A percentile compares a stretch with the other conserved stretches of the same genome.
These are phyloP conservation scores for Lampropteryx suffumata DNA, from an alignment of 2,888 invertebrate genomes.

Conservation along the genomic window DNA sequence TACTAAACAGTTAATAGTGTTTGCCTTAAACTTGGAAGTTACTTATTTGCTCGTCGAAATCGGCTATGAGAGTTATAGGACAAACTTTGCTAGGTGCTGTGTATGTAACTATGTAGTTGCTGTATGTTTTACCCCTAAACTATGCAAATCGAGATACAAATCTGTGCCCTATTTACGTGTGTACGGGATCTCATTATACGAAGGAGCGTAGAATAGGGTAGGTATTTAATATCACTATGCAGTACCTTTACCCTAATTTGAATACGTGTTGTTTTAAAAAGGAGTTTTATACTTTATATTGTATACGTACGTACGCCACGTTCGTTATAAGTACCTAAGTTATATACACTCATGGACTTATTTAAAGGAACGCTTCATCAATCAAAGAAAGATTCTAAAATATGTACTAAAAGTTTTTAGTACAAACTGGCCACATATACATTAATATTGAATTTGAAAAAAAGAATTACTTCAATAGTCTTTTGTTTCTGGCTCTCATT, in stretches of 20 bases:
- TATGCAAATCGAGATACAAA: conserved; percentile 67
- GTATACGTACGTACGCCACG: too few relatives aligned
- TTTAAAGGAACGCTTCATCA: too few relatives aligned
- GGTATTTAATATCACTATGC: conserved; percentile 5
- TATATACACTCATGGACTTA: too few relatives aligned
- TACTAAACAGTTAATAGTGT: conserved; percentile 75
- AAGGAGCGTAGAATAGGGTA: conserved; percentile 6
- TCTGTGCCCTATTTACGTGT: conserved; percentile 48
- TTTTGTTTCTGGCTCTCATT: too few relatives aligned
- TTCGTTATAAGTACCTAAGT: too few relatives aligned
- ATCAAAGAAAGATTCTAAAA: too few relatives aligned
- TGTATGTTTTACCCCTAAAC: conserved; percentile 42
- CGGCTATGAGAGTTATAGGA: conserved; percentile 60
- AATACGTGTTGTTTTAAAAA: too few relatives aligned
- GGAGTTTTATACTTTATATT: too few relatives aligned
- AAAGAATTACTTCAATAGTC: too few relatives aligned
- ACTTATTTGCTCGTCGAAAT: conserved; percentile 68
- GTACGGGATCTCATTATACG: conserved; percentile 31
- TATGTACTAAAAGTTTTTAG: too few relatives aligned
- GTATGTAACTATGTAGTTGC: conserved; percentile 23
- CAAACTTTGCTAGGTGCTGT: conserved; percentile 51
- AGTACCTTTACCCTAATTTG: conserved; percentile 6
- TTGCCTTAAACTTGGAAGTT: conserved; percentile 67
- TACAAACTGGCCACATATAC: too few relatives aligned
- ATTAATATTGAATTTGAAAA: too few relatives aligned